Evolutionary conservation across 2,888 invertebrate genomes (phyloP).

Genomic region (Seira musarum): DNA sequence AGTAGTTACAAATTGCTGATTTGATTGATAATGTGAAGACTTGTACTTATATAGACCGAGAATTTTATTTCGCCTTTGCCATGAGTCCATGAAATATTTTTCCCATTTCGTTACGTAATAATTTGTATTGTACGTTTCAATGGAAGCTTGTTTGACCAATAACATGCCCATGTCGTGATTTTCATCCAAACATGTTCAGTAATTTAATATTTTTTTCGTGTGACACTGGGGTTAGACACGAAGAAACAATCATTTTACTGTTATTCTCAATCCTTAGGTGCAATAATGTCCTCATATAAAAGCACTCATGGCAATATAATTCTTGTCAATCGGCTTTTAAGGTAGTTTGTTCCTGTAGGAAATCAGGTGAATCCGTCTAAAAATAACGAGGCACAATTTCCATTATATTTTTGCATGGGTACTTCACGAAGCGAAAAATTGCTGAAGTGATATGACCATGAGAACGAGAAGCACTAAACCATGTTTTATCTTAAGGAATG

Average conservation of each 20-base stretch:
- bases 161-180: background rate
- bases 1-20: background rate
- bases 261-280: no score
- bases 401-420: slow-evolving; percentile 12
- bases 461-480: slow-evolving; percentile 50
- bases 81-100: background rate
- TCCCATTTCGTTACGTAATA: background rate
- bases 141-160: no score
- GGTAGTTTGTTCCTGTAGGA: slow-evolving; percentile 31
- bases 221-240: background rate
- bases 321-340: no score
- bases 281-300: no score
- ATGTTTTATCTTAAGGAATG: slow-evolving; percentile 47
- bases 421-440: slow-evolving; percentile 43
- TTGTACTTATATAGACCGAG: no score
- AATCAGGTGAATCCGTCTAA: slow-evolving; percentile 22
- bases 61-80: background rate
- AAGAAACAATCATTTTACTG: background rate
- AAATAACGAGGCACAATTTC: background rate
- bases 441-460: slow-evolving; percentile 38
- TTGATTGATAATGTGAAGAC: background rate
- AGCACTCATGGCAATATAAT: no score
- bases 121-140: background rate
- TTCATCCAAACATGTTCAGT: background rate
- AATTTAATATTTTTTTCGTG: background rate